phyloP scores from a whole-genome alignment of 2,888 invertebrate species.

The Orthosia incerta region DNA sequence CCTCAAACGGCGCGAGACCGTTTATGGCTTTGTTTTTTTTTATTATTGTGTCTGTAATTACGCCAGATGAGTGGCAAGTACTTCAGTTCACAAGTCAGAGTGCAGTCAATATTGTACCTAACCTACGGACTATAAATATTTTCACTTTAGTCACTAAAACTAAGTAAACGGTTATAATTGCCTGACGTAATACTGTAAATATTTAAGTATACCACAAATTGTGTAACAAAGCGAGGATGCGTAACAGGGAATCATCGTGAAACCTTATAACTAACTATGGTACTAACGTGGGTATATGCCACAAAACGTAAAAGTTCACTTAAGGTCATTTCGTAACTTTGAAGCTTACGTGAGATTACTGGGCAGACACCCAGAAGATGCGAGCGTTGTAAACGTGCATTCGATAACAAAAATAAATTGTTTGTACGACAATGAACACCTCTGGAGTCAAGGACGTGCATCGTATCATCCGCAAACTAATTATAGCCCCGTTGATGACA shows the following conservation, averaged over 20 bases:
- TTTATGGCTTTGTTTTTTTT: too few relatives aligned
- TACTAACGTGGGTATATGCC: slow-evolving; percentile 32
- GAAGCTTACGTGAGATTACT: slow-evolving; percentile 2
- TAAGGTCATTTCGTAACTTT: slow-evolving; percentile 29
- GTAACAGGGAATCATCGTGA: slow-evolving; percentile 53
- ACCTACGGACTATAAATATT: slow-evolving; percentile 26
- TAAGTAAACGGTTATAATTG: slow-evolving; percentile 37
- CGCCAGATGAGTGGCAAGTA: background rate
- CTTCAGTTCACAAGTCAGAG: background rate
- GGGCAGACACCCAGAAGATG: slow-evolving; percentile 29
- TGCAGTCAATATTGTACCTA: slow-evolving; percentile 6
- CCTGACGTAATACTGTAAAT: slow-evolving; percentile 47
- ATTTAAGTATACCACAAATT: slow-evolving; percentile 43
- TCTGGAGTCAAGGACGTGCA: slow-evolving; percentile 65
- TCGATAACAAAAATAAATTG: slow-evolving; percentile 50
- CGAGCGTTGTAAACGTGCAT: slow-evolving; percentile 23
- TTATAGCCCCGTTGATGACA: slow-evolving; percentile 56
- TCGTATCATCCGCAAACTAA: slow-evolving; percentile 62
- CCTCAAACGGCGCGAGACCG: too few relatives aligned
- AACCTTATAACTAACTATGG: slow-evolving; percentile 43
- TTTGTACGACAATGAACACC: slow-evolving; percentile 35
- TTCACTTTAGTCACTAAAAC: slow-evolving; percentile 41
- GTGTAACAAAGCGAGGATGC: slow-evolving; percentile 44
- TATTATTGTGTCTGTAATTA: too few relatives aligned
- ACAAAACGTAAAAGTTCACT: slow-evolving; percentile 26